A percentile compares a stretch with the other conserved stretches of the same genome.
Evolutionary conservation across 2,888 invertebrate genomes (phyloP).

Genomic region (Limnephilus auricula): DNA sequence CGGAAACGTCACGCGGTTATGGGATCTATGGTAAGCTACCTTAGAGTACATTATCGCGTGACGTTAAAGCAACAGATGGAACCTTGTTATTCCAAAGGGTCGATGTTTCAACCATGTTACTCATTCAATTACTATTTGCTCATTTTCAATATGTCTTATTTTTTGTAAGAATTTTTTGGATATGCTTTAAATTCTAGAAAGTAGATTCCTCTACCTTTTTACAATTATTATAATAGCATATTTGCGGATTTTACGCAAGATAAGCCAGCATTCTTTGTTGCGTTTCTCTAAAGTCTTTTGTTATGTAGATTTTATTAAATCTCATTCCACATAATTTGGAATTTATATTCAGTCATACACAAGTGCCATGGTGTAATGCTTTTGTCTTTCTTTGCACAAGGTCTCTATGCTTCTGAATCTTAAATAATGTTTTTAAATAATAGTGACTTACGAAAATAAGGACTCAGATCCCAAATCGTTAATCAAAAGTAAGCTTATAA

Average conservation of each 20-base stretch:
- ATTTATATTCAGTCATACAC: not conserved
- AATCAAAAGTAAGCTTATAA: not conserved
- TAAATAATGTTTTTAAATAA: not conserved
- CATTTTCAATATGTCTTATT: not conserved
- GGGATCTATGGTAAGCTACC: too few species aligned
- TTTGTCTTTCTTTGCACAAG: slow-evolving; percentile 21
- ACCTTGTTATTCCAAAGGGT: too few species aligned
- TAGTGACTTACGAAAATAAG: not conserved
- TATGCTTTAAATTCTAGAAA: not conserved
- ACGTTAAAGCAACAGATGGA: too few species aligned
- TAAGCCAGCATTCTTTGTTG: not conserved
- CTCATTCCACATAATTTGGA: not conserved
- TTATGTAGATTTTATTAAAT: not conserved
- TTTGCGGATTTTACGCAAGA: not conserved
- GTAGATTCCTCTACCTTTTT: not conserved
- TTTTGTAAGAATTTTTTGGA: not conserved
- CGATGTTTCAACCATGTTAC: not conserved
- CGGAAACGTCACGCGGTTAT: too few species aligned
- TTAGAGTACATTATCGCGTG: too few species aligned
- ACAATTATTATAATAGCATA: not conserved
- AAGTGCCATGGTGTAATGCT: slow-evolving; percentile 14
- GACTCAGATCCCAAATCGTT: not conserved
- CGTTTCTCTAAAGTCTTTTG: not conserved
- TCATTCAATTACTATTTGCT: not conserved
- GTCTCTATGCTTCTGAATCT: not conserved